Conservation (phyloP, 2,797 vertebrate genomes). For the Ctenopoma kingsleyae region DNA sequence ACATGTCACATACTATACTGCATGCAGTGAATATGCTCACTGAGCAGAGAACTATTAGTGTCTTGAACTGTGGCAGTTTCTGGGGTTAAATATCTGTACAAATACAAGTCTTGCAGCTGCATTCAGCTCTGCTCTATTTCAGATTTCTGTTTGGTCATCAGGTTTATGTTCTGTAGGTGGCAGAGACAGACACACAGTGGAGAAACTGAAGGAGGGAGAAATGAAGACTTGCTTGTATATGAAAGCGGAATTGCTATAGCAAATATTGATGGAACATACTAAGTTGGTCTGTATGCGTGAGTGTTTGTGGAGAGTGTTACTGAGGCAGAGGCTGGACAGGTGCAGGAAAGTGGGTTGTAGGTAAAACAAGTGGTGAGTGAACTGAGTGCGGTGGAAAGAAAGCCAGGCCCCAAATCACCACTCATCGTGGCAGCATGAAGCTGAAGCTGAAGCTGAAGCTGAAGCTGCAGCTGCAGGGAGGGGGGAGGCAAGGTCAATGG, state of each 20-base stretch:
- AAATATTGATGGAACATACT: constrained; percentile 49
- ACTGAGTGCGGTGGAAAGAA: constrained; percentile 41
- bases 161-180: constrained; percentile 41
- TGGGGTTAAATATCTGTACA: neutral
- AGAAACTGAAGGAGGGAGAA: constrained; percentile 70
- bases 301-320: constrained; percentile 29
- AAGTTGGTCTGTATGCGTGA: constrained; percentile 28
- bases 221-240: neutral
- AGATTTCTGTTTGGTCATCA: constrained; percentile 44
- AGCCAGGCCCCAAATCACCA: neutral
- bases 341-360: constrained; percentile 48
- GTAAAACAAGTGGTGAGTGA: constrained; percentile 14
- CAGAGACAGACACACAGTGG: constrained; percentile 36
- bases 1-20: neutral
- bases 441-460: constrained; percentile 9
- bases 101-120: neutral
- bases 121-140: constrained; percentile 6
- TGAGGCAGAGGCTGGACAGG: constrained; percentile 50
- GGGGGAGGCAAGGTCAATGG: neutral
- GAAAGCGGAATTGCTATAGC: constrained; percentile 35
- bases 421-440: neutral
- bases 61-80: neutral
- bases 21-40: neutral
- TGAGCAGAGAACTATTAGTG: too few species aligned
- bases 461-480: neutral